Percentiles rank a stretch among this genome's conserved stretches.
phyloP scores from a whole-genome alignment of 2,888 invertebrate species.

The Erpobdella octoculata region DNA sequence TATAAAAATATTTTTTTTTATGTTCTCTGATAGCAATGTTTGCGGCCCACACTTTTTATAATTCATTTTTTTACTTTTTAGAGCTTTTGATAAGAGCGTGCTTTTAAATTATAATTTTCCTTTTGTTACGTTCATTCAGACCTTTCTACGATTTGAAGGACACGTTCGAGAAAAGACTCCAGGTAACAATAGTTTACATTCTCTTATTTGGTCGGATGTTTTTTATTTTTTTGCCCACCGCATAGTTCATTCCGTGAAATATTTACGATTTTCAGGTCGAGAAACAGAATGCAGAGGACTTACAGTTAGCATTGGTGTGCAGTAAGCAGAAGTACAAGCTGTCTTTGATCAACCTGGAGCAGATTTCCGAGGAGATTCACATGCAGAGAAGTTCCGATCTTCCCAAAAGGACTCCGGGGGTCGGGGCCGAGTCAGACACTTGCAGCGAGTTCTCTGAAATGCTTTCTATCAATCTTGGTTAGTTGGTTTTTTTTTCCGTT shows the following conservation, averaged over 20 bases:
- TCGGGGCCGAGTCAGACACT: conserved; percentile 31
- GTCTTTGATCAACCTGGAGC: conserved; percentile 73
- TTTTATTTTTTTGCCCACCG: background rate
- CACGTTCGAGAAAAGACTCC: conserved; percentile 74
- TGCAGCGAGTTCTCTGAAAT: conserved; percentile 34
- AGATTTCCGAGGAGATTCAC: conserved; percentile 66
- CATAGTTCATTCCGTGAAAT: background rate
- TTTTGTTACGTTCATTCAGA: conserved; percentile 48
- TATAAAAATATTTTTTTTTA: too few relatives aligned
- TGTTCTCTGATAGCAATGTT: too few relatives aligned
- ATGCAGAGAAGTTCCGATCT: conserved; percentile 12
- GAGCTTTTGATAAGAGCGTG: background rate
- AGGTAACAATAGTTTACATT: conserved; percentile 53
- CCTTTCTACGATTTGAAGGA: conserved; percentile 84
- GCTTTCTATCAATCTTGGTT: conserved; percentile 36
- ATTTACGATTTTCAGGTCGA: conserved; percentile 53
- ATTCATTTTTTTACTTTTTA: too few relatives aligned
- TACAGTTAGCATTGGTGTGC: conserved; percentile 71
- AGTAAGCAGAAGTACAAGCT: conserved; percentile 74
- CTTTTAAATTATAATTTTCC: background rate
- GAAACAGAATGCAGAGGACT: conserved; percentile 71
- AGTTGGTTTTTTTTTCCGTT: conserved; percentile 1
- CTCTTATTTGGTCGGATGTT: background rate
- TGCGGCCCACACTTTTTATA: too few relatives aligned
- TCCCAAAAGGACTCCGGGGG: conserved; percentile 30